These are phyloP conservation scores for Selenia dentaria DNA, from an alignment of 2,888 invertebrate genomes.

Conservation along the genomic window DNA sequence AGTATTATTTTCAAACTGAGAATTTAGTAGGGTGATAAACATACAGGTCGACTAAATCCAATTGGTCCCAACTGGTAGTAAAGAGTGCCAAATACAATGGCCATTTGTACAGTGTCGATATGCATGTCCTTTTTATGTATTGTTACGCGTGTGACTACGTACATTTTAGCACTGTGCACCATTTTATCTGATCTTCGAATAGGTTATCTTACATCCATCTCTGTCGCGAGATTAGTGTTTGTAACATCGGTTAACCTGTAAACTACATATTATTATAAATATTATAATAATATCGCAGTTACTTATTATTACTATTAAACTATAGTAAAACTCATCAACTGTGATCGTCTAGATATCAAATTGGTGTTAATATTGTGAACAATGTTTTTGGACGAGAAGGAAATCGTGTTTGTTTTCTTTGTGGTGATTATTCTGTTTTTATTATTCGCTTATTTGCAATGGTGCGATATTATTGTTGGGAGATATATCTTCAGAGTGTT, in stretches of 20 bases:
- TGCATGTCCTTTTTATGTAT: too few relatives aligned
- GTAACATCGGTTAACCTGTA: neutral
- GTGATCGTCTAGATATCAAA: neutral
- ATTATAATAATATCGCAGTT: neutral
- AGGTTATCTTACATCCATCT: constrained; percentile 15
- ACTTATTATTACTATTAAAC: neutral
- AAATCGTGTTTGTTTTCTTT: constrained; percentile 57
- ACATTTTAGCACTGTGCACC: constrained; percentile 4
- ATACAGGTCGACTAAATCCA: too few relatives aligned
- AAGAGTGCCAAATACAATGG: too few relatives aligned
- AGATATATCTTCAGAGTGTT: constrained; percentile 61
- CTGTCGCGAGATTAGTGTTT: neutral
- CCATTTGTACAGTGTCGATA: too few relatives aligned
- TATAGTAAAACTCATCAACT: neutral
- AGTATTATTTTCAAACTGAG: too few relatives aligned
- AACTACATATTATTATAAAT: constrained; percentile 1
- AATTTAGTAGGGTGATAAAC: too few relatives aligned
- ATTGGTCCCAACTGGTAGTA: too few relatives aligned
- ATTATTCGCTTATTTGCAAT: constrained; percentile 60
- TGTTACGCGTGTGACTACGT: neutral
- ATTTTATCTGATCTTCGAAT: neutral
- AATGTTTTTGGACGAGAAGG: constrained; percentile 61
- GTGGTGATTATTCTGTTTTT: constrained; percentile 48
- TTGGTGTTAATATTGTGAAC: constrained; percentile 15
- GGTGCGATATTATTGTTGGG: constrained; percentile 64